A percentile compares a stretch with the other conserved stretches of the same genome.
These are phyloP conservation scores for Monochamus saltuarius DNA, from an alignment of 1,140 invertebrate species.

Conservation along the genomic window DNA sequence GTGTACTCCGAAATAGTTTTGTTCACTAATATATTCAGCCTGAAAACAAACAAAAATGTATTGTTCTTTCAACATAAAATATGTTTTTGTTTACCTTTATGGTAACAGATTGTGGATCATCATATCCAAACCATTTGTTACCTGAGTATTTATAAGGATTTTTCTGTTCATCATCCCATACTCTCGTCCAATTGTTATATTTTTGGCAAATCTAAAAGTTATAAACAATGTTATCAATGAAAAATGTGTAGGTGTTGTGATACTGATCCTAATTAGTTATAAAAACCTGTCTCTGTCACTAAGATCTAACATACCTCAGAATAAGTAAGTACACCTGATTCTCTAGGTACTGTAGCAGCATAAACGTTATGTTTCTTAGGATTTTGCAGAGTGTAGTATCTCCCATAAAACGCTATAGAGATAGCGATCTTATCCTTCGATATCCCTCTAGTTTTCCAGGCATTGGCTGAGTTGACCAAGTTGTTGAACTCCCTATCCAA, in stretches of 20 bases:
- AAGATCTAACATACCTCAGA: no score
- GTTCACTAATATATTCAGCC: not conserved
- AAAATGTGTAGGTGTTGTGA: no score
- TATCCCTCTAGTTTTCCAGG: no score
- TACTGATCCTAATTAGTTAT: no score
- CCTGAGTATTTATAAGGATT: conserved; percentile 64
- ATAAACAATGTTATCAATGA: no score
- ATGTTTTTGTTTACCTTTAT: conserved; percentile 49
- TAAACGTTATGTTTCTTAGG: not conserved
- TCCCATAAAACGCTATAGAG: no score
- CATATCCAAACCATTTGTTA: conserved; percentile 74
- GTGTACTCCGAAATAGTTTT: not conserved
- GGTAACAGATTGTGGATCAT: conserved; percentile 58
- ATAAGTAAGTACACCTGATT: no score
- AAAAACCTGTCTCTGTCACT: not conserved
- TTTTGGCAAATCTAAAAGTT: conserved; percentile 24
- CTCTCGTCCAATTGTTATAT: conserved; percentile 51
- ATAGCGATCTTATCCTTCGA: no score
- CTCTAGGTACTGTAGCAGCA: not conserved
- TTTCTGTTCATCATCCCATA: conserved; percentile 56
- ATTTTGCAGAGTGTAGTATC: no score
- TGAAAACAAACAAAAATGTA: not conserved
- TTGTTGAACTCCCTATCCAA: no score
- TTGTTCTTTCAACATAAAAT: no score
- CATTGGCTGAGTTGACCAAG: no score